Conservation (phyloP, 1,140 invertebrate genomes). For the Zophobas morio region DNA sequence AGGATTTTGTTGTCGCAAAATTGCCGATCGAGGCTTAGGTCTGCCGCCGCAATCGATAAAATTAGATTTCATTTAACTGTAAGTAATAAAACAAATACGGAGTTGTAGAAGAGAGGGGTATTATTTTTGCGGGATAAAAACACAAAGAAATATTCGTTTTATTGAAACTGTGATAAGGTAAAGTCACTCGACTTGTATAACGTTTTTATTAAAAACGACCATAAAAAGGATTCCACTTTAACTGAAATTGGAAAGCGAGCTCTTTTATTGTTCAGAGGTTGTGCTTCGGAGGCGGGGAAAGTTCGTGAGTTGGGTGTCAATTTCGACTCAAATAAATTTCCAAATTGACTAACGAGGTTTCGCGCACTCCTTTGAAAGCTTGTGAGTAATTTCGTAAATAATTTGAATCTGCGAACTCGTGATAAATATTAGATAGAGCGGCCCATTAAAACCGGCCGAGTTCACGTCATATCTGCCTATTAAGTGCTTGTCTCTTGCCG, state of each 20-base stretch:
- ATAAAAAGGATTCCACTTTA: slow-evolving; percentile 27
- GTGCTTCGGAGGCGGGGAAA: background rate
- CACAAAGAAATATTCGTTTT: slow-evolving; percentile 19
- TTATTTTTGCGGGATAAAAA: slow-evolving; percentile 1
- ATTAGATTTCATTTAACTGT: slow-evolving; percentile 18
- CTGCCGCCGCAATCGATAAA: slow-evolving; percentile 10
- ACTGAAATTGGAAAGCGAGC: slow-evolving; percentile 30
- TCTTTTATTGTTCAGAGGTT: slow-evolving; percentile 21
- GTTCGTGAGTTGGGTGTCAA: no score
- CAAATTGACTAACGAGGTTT: background rate
- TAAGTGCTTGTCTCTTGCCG: slow-evolving; percentile 1
- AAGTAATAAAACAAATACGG: slow-evolving; percentile 19
- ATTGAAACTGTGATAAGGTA: slow-evolving; percentile 36
- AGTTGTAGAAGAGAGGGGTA: background rate
- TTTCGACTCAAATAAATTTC: background rate
- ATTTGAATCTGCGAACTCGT: background rate
- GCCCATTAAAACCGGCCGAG: background rate
- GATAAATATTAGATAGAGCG: slow-evolving; percentile 1
- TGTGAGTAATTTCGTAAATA: background rate
- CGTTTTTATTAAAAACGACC: slow-evolving; percentile 39
- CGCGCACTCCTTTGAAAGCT: background rate
- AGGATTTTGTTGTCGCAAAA: slow-evolving; percentile 7
- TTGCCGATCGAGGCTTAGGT: background rate
- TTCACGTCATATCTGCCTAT: background rate
- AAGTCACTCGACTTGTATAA: slow-evolving; percentile 22